Evolutionary conservation across 92 coral and sea anemone species (phyloP).

Genomic region (Porites divaricata): DNA sequence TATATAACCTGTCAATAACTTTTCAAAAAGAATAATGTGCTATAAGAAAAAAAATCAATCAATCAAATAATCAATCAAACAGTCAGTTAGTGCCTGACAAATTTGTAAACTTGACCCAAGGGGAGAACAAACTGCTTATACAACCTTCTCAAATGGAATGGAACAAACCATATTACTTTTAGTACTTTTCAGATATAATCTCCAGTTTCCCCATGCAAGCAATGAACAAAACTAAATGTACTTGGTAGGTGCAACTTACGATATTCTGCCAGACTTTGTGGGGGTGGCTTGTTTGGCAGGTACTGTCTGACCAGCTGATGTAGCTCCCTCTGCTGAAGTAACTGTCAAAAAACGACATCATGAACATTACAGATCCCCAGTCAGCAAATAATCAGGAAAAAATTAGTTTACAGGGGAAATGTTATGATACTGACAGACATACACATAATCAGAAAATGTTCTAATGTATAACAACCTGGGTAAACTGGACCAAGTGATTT

Average conservation of each 20-base stretch:
- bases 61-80: background rate
- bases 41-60: background rate
- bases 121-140: too few species aligned
- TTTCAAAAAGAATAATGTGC: too few species aligned
- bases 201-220: background rate
- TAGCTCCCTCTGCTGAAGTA: constrained; percentile 5
- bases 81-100: background rate
- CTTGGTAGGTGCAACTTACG: constrained; percentile 64
- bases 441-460: background rate
- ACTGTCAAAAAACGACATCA: background rate
- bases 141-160: too few species aligned
- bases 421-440: background rate
- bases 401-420: background rate
- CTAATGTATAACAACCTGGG: constrained; percentile 54
- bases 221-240: background rate
- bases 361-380: too few species aligned
- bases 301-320: constrained; percentile 4
- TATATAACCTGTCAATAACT: too few species aligned
- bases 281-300: constrained; percentile 80
- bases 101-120: too few species aligned
- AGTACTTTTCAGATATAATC: background rate
- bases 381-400: too few species aligned
- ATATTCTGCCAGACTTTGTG: constrained; percentile 93
- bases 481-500: constrained; percentile 88
- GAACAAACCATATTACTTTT: background rate